Evolutionary conservation across 2,888 invertebrate genomes (phyloP).

Genomic region (Athripsodes cinereus): DNA sequence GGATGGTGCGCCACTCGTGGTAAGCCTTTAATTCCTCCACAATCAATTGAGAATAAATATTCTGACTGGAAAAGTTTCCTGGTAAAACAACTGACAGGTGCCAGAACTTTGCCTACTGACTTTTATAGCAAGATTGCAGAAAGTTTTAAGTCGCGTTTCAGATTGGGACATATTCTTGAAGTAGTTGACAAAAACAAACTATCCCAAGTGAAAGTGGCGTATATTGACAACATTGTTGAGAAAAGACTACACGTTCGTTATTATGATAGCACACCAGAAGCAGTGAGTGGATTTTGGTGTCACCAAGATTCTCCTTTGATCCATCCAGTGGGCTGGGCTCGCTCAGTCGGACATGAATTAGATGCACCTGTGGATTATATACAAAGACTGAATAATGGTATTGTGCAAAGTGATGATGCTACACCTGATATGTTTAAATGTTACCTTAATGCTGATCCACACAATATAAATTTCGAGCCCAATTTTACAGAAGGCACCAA

Average conservation of each 20-base stretch:
- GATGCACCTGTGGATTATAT: constrained; percentile 77
- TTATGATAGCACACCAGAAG: constrained; percentile 72
- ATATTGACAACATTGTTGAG: constrained; percentile 84
- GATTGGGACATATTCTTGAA: constrained; percentile 79
- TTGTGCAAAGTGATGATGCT: constrained; percentile 70
- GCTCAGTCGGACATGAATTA: constrained; percentile 79
- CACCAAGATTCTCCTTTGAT: constrained; percentile 92
- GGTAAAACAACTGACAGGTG: constrained; percentile 86
- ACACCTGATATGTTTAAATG: constrained; percentile 67
- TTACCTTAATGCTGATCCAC: constrained; percentile 37
- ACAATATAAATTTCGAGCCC: constrained; percentile 30
- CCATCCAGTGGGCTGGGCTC: constrained; percentile 97
- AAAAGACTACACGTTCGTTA: constrained; percentile 88
- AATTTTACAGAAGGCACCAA: constrained; percentile 84
- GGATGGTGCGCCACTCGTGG: constrained; percentile 97
- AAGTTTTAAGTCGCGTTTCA: constrained; percentile 76
- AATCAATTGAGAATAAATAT: constrained; percentile 87
- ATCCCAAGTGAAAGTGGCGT: constrained; percentile 86
- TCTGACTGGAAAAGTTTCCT: constrained; percentile 95
- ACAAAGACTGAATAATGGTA: constrained; percentile 65
- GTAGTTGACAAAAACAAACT: constrained; percentile 95
- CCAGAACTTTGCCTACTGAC: constrained; percentile 89
- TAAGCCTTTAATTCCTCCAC: constrained; percentile 91
- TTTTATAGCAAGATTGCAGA: constrained; percentile 85
- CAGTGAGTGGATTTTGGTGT: constrained; percentile 93